Percentiles rank a stretch among this genome's conserved stretches.
phyloP scores from a whole-genome alignment of 2,113 vertebrate species.

The Austrofundulus limnaeus region DNA sequence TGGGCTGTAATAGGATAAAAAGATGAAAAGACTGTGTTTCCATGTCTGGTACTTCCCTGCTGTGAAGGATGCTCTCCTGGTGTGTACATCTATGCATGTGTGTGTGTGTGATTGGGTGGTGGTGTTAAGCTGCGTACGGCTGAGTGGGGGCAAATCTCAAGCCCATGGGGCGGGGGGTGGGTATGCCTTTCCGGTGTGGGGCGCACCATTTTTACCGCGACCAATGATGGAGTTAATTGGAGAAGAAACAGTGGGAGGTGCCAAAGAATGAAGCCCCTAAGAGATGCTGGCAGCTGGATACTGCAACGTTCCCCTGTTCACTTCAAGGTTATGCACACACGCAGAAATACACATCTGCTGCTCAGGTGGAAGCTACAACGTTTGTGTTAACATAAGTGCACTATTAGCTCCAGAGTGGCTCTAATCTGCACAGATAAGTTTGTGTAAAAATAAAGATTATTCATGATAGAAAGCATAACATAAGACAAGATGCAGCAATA shows the following conservation, averaged over 20 bases:
- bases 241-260: constrained; percentile 66
- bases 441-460: constrained; percentile 2
- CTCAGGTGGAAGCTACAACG: constrained; percentile 20
- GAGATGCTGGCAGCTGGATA: constrained; percentile 59
- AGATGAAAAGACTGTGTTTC: constrained; percentile 62
- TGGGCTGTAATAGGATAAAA: constrained; percentile 47
- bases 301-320: constrained; percentile 48
- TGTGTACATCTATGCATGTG: constrained; percentile 4
- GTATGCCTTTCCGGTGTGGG: not conserved
- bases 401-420: constrained; percentile 1
- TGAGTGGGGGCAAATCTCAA: constrained; percentile 32
- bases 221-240: constrained; percentile 62
- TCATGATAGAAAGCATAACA: not conserved
- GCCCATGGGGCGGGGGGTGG: constrained; percentile 17
- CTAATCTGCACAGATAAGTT: constrained; percentile 1
- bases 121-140: not conserved
- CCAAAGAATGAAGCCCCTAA: constrained; percentile 49
- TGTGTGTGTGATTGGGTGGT: not conserved
- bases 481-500: not conserved
- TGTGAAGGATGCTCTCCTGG: constrained; percentile 33
- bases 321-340: constrained; percentile 52
- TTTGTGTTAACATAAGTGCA: constrained; percentile 17
- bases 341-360: constrained; percentile 46
- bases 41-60: constrained; percentile 32
- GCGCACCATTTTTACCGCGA: constrained; percentile 28